Base-by-base conservation (phyloP, 2,113 vertebrate genomes). In the Phalacrocorax carbo region DNA sequence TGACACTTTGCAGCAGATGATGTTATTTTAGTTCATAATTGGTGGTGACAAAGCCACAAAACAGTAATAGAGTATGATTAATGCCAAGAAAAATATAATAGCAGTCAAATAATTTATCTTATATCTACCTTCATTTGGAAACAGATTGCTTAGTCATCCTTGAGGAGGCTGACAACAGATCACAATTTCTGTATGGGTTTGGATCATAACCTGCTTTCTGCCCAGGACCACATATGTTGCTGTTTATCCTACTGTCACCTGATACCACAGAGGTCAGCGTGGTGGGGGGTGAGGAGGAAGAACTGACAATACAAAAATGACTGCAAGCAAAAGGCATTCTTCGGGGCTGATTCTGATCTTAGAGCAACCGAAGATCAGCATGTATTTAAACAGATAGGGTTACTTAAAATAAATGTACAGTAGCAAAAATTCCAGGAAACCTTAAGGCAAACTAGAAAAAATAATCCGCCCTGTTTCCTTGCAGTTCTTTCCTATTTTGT, bases 381-480 rank as follows among this genome's bases (percentile, higher is more conserved):
- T 97, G 94, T 97, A 96, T 91, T 97, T 93, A 91, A 97, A 97
- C 93, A 97, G 91, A 96, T 97, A 95, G 91, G 38, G 93, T 97
- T 96, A 96, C 96, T 96, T 96, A 95, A 95, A 97, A 90, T 91
- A 97, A 97, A 97, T 96, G 96, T 97, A 96, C 95, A 97, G 95
- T 97, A 95, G 97, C 93, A 96, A 94, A 97, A 93, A 95, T 95
- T 96, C 93, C 94, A 95, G 96, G 93, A 97, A 97, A 93, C 89
- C 95, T 93, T 88, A 90, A 95, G 95, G 95, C 95, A 95, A 97
- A 82, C 86, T 95, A 91, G 86, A 93, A 93, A 97, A 97, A 95
- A 95, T 91, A 93, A 93, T 86, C 84, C 83, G 54, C 58, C 80
- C 70, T 1, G 4, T 91, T 96, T 97, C 93, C 94, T 91, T 88